Evolutionary conservation across 2,888 invertebrate species (phyloP).

Genomic region (Spodoptera littoralis): DNA sequence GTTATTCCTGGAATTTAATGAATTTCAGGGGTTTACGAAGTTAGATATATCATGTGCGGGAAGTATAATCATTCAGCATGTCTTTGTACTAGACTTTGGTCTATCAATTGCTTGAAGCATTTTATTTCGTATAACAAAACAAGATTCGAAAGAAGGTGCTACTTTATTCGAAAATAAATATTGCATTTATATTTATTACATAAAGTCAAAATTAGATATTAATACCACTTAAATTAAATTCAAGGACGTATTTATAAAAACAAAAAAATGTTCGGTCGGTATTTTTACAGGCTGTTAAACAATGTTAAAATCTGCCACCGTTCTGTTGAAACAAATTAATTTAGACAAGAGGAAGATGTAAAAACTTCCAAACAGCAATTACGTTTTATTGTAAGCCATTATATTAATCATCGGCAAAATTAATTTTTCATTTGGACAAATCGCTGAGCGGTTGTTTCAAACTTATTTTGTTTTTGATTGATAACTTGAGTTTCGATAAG

Average conservation of each 20-base stretch:
- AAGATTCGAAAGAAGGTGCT: too few species aligned
- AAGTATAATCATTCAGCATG: not conserved
- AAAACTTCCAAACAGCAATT: conserved; percentile 88
- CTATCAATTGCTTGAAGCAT: too few species aligned
- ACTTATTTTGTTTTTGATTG: conserved; percentile 83
- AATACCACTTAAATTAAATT: conserved; percentile 14
- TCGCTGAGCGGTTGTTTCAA: conserved; percentile 81
- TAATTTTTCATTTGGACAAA: conserved; percentile 89
- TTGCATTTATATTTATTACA: not conserved
- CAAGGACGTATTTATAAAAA: conserved; percentile 18
- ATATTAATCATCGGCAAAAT: conserved; percentile 88
- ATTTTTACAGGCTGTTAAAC: conserved; percentile 49
- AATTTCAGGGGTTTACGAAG: conserved; percentile 49
- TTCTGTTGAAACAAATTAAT: conserved; percentile 83
- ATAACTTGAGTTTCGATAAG: conserved; percentile 74
- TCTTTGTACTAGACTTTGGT: too few species aligned
- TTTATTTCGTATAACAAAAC: too few species aligned
- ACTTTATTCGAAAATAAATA: not conserved
- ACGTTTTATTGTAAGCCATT: conserved; percentile 86
- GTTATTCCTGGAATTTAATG: conserved; percentile 62
- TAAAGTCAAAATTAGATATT: not conserved
- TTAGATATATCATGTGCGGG: conserved; percentile 31
- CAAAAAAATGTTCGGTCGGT: conserved; percentile 13
- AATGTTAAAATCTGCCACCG: conserved; percentile 61
- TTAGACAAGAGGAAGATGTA: conserved; percentile 87